Percentiles rank a stretch among this genome's conserved stretches.
These are phyloP conservation scores for Caenorhabditis inopinata DNA, from an alignment of 1,140 invertebrate genomes.

Conservation along the genomic window DNA sequence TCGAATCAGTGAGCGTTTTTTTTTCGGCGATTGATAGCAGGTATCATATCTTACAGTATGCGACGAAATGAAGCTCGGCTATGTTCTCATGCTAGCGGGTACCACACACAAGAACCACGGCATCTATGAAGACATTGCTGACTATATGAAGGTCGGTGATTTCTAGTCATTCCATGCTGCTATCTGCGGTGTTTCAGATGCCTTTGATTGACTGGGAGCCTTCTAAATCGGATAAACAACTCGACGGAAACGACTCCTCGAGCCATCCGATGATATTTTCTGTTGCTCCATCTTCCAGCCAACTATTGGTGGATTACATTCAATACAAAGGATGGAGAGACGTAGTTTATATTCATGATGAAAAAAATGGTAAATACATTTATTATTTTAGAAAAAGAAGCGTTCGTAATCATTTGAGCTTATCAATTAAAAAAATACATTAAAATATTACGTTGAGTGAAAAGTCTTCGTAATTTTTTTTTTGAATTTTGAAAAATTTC, in stretches of 20 bases:
- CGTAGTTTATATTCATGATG: conserved; percentile 44
- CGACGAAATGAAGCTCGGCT: conserved; percentile 41
- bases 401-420: too few relatives aligned
- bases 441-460: too few relatives aligned
- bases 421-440: too few relatives aligned
- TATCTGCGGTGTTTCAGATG: conserved; percentile 13
- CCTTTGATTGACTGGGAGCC: conserved; percentile 43
- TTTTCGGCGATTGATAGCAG: too few relatives aligned
- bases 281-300: conserved; percentile 33
- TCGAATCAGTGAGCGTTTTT: conserved; percentile 4
- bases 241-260: neutral
- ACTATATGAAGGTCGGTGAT: conserved; percentile 29
- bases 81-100: conserved; percentile 38
- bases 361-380: conserved; percentile 36
- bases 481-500: neutral
- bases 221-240: neutral
- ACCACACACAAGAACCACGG: conserved; percentile 31
- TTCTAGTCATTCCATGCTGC: neutral
- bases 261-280: conserved; percentile 40
- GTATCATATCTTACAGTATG: neutral
- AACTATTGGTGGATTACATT: conserved; percentile 44
- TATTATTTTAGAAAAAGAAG: too few relatives aligned
- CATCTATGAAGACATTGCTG: conserved; percentile 34
- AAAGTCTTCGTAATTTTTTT: too few relatives aligned
- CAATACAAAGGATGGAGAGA: conserved; percentile 43